phyloP scores from a whole-genome alignment of 1,140 invertebrate species.

The Drosophila nigromelanica region DNA sequence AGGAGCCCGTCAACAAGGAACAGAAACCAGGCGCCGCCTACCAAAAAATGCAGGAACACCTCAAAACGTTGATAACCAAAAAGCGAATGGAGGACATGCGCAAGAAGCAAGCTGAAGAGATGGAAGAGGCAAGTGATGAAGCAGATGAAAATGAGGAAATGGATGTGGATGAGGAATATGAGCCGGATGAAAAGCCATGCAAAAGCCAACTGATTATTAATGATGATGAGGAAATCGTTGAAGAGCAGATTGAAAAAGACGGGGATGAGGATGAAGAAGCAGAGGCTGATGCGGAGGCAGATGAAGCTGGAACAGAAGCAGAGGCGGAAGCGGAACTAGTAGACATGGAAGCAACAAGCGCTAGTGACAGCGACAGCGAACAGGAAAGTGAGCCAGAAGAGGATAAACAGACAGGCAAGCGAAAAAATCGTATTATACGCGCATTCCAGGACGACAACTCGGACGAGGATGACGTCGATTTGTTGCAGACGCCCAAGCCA shows the following conservation, averaged over 20 bases:
- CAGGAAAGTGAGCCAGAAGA: slow-evolving; percentile 34
- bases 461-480: slow-evolving; percentile 79
- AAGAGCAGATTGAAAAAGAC: slow-evolving; percentile 67
- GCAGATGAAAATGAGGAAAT: slow-evolving; percentile 54
- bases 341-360: slow-evolving; percentile 45
- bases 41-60: slow-evolving; percentile 85
- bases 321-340: slow-evolving; percentile 51
- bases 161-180: slow-evolving; percentile 65
- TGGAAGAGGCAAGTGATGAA: slow-evolving; percentile 49
- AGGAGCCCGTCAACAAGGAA: slow-evolving; percentile 75
- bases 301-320: slow-evolving; percentile 15
- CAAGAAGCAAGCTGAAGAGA: slow-evolving; percentile 84
- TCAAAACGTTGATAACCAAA: slow-evolving; percentile 86
- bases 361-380: slow-evolving; percentile 43
- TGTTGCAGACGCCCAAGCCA: slow-evolving; percentile 72
- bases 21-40: slow-evolving; percentile 86
- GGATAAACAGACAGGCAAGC: slow-evolving; percentile 22
- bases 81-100: slow-evolving; percentile 84
- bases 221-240: slow-evolving; percentile 67
- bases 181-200: slow-evolving; percentile 67
- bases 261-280: slow-evolving; percentile 63
- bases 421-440: slow-evolving; percentile 72
- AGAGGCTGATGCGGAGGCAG: slow-evolving; percentile 23
- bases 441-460: slow-evolving; percentile 75
- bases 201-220: slow-evolving; percentile 59